Percentiles rank a stretch among this genome's conserved stretches.
phyloP scores from a whole-genome alignment of 2,888 invertebrate genomes.

The Megamerina dolium region DNA sequence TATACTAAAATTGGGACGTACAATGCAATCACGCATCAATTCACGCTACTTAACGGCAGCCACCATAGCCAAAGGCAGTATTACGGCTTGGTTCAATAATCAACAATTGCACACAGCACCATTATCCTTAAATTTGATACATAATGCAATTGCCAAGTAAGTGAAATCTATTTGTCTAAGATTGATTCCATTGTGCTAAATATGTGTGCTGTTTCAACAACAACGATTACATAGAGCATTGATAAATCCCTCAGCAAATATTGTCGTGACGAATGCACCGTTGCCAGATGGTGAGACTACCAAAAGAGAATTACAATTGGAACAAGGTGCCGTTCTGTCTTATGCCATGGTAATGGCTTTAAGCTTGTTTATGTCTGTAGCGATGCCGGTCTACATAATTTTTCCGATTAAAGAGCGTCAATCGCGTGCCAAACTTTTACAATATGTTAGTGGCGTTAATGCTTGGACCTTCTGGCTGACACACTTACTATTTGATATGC shows the following conservation, averaged over 20 bases:
- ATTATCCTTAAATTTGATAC: conserved; percentile 58
- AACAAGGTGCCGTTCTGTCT: conserved; percentile 46
- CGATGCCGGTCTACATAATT: conserved; percentile 58
- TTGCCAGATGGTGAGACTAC: conserved; percentile 59
- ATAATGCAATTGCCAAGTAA: conserved; percentile 57
- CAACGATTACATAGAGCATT: conserved; percentile 13
- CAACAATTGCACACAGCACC: conserved; percentile 71
- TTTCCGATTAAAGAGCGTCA: conserved; percentile 62
- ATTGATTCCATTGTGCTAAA: background rate
- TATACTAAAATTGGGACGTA: conserved; percentile 31
- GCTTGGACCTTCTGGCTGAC: conserved; percentile 67
- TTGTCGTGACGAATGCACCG: conserved; percentile 61
- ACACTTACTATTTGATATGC: conserved; percentile 54
- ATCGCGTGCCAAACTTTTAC: conserved; percentile 68
- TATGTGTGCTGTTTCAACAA: too few species aligned
- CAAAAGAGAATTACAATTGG: conserved; percentile 51
- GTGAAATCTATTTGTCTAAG: too few species aligned
- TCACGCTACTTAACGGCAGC: conserved; percentile 47
- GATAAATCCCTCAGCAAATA: conserved; percentile 24
- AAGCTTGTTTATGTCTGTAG: conserved; percentile 72
- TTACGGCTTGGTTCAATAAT: conserved; percentile 71
- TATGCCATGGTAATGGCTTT: conserved; percentile 65
- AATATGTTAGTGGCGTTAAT: conserved; percentile 69
- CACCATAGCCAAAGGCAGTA: conserved; percentile 43
- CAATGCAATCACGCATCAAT: conserved; percentile 37